These are phyloP conservation scores for Noctilio leporinus DNA, from an alignment of 2,113 vertebrate genomes.

Conservation along the genomic window DNA sequence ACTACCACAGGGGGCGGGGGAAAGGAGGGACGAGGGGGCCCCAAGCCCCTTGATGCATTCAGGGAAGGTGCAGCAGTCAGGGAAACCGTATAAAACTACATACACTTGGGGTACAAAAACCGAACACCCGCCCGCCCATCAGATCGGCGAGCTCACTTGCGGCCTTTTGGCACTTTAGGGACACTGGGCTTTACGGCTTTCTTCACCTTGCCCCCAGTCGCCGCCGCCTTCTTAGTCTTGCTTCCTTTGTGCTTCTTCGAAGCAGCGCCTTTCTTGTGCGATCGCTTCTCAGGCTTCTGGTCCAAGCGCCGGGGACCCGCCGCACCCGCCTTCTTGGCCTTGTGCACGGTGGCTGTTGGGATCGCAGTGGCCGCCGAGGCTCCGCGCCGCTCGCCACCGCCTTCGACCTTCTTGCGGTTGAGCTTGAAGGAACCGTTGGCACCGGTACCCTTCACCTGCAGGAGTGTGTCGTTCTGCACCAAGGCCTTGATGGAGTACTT, in stretches of 20 bases:
- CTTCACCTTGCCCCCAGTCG: conserved; percentile 81
- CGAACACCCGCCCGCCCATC: not conserved
- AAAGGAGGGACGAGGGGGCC: not conserved
- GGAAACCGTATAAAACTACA: not conserved
- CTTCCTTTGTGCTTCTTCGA: conserved; percentile 74
- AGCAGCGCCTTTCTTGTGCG: conserved; percentile 73
- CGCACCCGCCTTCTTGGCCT: conserved; percentile 50
- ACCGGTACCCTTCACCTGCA: conserved; percentile 89
- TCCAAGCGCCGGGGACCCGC: conserved; percentile 64
- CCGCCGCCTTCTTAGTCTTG: conserved; percentile 76
- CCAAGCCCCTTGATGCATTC: not conserved
- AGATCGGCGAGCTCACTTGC: conserved; percentile 73
- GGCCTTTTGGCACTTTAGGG: conserved; percentile 81
- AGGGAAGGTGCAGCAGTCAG: not conserved
- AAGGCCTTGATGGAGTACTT: conserved; percentile 88
- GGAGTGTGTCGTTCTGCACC: conserved; percentile 88
- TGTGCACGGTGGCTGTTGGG: conserved; percentile 45
- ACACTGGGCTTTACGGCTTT: conserved; percentile 80
- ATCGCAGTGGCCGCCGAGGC: conserved; percentile 30
- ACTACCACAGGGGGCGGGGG: not conserved
- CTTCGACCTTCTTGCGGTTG: conserved; percentile 86
- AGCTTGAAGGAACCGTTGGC: conserved; percentile 91
- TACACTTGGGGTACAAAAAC: not conserved
- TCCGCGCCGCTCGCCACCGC: conserved; percentile 68
- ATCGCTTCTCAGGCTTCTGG: conserved; percentile 75